Evolutionary conservation across 23 tunicate genomes (phyloP).

Genomic region (Trididemnum clinides): DNA sequence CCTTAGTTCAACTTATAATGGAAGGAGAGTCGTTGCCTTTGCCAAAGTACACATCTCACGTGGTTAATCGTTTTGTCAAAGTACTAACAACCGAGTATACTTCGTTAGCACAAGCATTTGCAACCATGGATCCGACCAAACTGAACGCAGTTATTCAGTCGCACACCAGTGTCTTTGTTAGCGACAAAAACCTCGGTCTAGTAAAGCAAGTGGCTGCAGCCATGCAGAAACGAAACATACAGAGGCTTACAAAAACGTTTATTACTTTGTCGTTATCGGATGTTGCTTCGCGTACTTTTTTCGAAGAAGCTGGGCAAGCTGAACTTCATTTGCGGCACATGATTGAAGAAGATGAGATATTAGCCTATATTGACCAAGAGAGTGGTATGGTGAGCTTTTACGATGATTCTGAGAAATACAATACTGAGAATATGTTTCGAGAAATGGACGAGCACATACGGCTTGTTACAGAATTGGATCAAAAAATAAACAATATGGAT

Average conservation of each 20-base stretch:
- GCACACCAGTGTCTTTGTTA: conserved; percentile 43
- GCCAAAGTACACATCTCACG: conserved; percentile 89
- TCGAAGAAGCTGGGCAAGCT: conserved; percentile 70
- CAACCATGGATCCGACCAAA: conserved; percentile 53
- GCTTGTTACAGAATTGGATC: conserved; percentile 72
- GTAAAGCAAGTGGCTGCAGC: conserved; percentile 74
- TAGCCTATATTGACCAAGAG: conserved; percentile 60
- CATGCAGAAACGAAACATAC: conserved; percentile 68
- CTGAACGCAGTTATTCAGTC: conserved; percentile 45
- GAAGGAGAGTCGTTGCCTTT: conserved; percentile 73
- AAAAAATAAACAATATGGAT: conserved; percentile 65
- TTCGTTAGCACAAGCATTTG: conserved; percentile 43
- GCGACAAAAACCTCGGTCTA: conserved; percentile 76
- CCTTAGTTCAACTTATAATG: conserved; percentile 51
- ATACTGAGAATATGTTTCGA: conserved; percentile 62
- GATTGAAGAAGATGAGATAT: conserved; percentile 79
- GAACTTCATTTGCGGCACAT: conserved; percentile 69
- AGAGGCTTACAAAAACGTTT: conserved; percentile 79
- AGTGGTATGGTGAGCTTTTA: conserved; percentile 89
- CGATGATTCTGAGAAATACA: conserved; percentile 78
- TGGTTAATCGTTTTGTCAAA: conserved; percentile 69
- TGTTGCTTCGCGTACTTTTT: conserved; percentile 67
- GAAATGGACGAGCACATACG: conserved; percentile 66
- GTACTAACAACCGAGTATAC: conserved; percentile 27
- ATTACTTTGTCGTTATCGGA: conserved; percentile 81